These are phyloP conservation scores for Blastomussa wellsi DNA, from an alignment of 92 coral and sea anemone species.

Conservation along the genomic window DNA sequence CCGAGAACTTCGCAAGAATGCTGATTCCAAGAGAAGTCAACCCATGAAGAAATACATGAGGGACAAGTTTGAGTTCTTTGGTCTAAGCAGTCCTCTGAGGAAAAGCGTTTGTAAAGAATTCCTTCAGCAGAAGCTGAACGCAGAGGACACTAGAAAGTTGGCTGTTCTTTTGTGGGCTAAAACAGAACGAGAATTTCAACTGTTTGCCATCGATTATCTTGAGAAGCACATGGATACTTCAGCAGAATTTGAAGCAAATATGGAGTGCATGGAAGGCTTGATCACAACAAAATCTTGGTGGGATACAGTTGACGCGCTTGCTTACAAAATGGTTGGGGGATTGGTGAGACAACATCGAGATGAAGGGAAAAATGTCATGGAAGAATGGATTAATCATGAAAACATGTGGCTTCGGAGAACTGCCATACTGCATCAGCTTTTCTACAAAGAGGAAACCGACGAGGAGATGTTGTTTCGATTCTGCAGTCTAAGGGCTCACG, in stretches of 20 bases:
- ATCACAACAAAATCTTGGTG: conserved; percentile 93
- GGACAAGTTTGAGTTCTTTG: conserved; percentile 87
- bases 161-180: conserved; percentile 74
- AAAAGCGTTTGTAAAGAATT: conserved; percentile 67
- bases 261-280: conserved; percentile 64
- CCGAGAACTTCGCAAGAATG: conserved; percentile 57
- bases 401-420: conserved; percentile 97
- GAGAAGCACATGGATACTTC: conserved; percentile 64
- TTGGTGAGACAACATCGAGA: conserved; percentile 76
- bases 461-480: conserved; percentile 78
- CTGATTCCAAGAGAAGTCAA: conserved; percentile 61
- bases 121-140: conserved; percentile 48
- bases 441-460: conserved; percentile 79
- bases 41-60: conserved; percentile 95
- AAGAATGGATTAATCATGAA: conserved; percentile 87
- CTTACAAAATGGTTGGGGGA: conserved; percentile 70
- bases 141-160: conserved; percentile 61
- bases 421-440: conserved; percentile 88
- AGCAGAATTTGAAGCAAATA: conserved; percentile 76
- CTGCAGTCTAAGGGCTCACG: conserved; percentile 77
- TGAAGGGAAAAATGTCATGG: conserved; percentile 71
- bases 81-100: conserved; percentile 77
- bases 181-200: conserved; percentile 89
- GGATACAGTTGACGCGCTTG: conserved; percentile 90
- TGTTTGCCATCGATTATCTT: conserved; percentile 79